These are phyloP conservation scores for Zaprionus inermis DNA, from an alignment of 1,140 invertebrate species.

Conservation along the genomic window DNA sequence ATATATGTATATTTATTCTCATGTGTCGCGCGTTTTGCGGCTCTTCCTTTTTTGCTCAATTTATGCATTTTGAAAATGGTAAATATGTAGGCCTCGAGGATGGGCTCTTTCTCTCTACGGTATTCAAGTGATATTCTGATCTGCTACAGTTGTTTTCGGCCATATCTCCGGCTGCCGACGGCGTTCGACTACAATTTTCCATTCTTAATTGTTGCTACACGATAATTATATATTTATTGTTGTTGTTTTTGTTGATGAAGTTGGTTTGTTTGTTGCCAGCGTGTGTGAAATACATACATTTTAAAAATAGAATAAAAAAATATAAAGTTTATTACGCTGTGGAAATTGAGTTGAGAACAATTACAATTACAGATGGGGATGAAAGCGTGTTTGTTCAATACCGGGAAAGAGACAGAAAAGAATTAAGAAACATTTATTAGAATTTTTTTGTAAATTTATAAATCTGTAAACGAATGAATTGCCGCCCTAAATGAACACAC, in stretches of 20 bases:
- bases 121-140: slow-evolving; percentile 10
- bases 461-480: background rate
- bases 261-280: slow-evolving; percentile 58
- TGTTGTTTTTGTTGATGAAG: background rate
- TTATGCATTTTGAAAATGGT: slow-evolving; percentile 51
- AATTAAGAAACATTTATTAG: slow-evolving; percentile 50
- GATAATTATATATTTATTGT: slow-evolving; percentile 52
- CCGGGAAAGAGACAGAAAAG: slow-evolving; percentile 66
- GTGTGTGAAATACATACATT: slow-evolving; percentile 77
- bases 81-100: slow-evolving; percentile 30
- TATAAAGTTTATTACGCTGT: slow-evolving; percentile 81
- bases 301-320: slow-evolving; percentile 83
- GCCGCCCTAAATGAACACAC: slow-evolving; percentile 8
- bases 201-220: slow-evolving; percentile 81
- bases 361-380: slow-evolving; percentile 39
- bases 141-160: slow-evolving; percentile 11
- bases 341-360: slow-evolving; percentile 41
- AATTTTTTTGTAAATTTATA: background rate
- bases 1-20: slow-evolving; percentile 46
- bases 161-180: slow-evolving; percentile 4
- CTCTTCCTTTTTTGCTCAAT: slow-evolving; percentile 27
- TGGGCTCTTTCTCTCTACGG: background rate
- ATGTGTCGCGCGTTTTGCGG: slow-evolving; percentile 66
- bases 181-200: slow-evolving; percentile 71
- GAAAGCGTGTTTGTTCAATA: slow-evolving; percentile 28